Evolutionary conservation across 2,113 vertebrate species (phyloP), one percentile per base, ranked within the genome.

Genomic region (Strix uralensis): DNA sequence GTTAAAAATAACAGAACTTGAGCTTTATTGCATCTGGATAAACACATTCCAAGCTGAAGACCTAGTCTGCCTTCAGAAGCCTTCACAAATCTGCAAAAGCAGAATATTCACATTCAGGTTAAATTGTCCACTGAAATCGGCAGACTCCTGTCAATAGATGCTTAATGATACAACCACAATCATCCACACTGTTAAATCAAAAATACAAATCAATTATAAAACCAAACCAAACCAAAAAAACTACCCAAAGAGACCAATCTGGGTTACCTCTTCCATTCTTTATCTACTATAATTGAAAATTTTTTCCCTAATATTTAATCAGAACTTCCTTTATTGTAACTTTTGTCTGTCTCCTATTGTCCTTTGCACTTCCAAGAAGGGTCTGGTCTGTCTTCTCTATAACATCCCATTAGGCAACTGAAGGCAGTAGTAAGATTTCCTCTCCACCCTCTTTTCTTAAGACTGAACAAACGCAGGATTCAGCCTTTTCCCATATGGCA

Each of bases 1-100:
- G 36, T n/a, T 85, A 90, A 88, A 92, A 74, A 71, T 74, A 89
- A 52, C 42, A 81, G 63, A 92, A 92, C 66, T 2, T 18, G 13
- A 86, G 51, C 5, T 80, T 77, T 80, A 49, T 58, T 87, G n/a
- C 6, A 1, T 40, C 73, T 95, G 47, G 26, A 89, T 75, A 89
- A 89, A 93, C 52, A 85, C 36, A 58, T 85, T 75, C 69, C 65
- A 90, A 87, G 30, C 36, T 81, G 16, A 82, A 19, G 30, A 82
- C 36, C 6, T 67, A n/a, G 30, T 40, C 27, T 77, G 75, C 34
- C 30, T 67, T 93, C 36, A 49, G n/a, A 54, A 36, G 11, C 23
- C 34, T 65, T 81, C 57, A 73, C 36, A 73, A 67, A 83, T n/a
- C 67, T 77, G 32, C 58, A 87, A 80, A 81, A 86, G 15, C 22